Evolutionary conservation across 2,113 vertebrate species (phyloP).

Genomic region (Varanus salvator): DNA sequence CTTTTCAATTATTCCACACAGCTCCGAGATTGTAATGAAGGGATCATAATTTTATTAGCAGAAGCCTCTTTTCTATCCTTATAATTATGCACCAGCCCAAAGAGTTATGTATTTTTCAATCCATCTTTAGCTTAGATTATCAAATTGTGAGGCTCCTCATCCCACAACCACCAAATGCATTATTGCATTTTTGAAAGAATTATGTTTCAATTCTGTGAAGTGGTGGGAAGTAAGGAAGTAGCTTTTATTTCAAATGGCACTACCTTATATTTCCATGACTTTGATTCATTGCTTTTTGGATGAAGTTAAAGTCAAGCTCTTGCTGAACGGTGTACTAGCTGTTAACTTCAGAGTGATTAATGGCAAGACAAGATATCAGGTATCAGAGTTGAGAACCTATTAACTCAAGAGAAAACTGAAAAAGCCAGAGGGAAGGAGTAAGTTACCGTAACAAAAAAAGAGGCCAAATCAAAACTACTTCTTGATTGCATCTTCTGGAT

Average conservation of each 20-base stretch:
- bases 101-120: neutral
- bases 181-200: constrained; percentile 11
- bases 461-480: constrained; percentile 50
- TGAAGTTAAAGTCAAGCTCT: constrained; percentile 70
- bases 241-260: constrained; percentile 49
- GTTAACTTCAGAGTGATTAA: constrained; percentile 92
- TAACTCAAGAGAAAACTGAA: constrained; percentile 72
- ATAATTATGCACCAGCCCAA: neutral
- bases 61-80: neutral
- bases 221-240: neutral
- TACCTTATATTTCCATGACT: constrained; percentile 62
- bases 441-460: constrained; percentile 69
- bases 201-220: constrained; percentile 17
- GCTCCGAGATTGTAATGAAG: neutral
- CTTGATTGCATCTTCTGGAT: constrained; percentile 58
- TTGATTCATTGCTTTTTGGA: constrained; percentile 72
- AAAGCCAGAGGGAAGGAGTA: constrained; percentile 78
- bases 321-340: constrained; percentile 74
- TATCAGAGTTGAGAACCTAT: constrained; percentile 73
- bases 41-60: neutral
- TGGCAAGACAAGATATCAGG: constrained; percentile 80
- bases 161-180: neutral
- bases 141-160: neutral
- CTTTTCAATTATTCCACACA: neutral
- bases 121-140: neutral